Percentiles rank a stretch among this genome's conserved stretches.
These are phyloP conservation scores for Argynnis bischoffii DNA, from an alignment of 2,888 invertebrate genomes.

Conservation along the genomic window DNA sequence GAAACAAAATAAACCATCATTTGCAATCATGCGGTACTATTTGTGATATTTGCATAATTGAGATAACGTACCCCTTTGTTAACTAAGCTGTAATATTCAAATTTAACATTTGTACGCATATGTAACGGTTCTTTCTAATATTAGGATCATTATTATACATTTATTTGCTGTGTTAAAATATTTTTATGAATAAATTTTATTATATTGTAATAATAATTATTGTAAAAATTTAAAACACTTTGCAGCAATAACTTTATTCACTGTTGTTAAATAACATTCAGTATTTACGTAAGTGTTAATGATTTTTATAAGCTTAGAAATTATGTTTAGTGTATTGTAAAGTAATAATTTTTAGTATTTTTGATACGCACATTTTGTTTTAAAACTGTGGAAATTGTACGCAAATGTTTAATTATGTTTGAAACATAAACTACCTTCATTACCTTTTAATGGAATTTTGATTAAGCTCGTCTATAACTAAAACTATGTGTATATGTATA, in stretches of 20 bases:
- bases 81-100: too few relatives aligned
- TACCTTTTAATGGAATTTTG: too few relatives aligned
- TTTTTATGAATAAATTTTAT: background rate
- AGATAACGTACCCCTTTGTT: background rate
- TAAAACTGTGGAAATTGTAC: constrained; percentile 4
- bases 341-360: background rate
- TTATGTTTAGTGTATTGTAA: constrained; percentile 2
- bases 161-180: too few relatives aligned
- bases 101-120: too few relatives aligned
- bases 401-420: background rate
- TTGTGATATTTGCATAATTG: background rate
- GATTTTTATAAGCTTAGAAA: constrained; percentile 8
- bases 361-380: constrained; percentile 5
- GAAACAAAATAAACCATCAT: background rate
- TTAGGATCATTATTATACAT: too few relatives aligned
- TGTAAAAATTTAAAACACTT: constrained; percentile 9
- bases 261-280: constrained; percentile 2
- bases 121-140: too few relatives aligned
- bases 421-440: too few relatives aligned
- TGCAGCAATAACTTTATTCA: constrained; percentile 18
- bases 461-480: too few relatives aligned
- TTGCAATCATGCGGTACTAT: background rate
- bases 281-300: constrained; percentile 12
- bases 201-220: background rate
- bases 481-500: too few relatives aligned